Conservation (phyloP, 2,113 vertebrate species). For the Grus americana region DNA sequence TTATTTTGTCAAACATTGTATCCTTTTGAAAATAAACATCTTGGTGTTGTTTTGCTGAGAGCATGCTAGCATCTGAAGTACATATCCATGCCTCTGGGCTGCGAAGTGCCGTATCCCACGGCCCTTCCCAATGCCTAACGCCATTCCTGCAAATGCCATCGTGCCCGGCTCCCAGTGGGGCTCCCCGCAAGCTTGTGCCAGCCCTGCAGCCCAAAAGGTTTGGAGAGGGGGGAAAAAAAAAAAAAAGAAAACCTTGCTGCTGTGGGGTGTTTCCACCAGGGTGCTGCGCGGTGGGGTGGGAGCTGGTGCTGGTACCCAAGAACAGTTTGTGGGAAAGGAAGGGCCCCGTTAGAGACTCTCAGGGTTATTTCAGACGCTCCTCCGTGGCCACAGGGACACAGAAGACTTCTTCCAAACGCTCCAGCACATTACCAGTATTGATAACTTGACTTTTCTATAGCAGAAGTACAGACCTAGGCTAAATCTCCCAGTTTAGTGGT, state of each 20-base stretch:
- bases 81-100: neutral
- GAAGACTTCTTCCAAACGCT: neutral
- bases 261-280: neutral
- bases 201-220: neutral
- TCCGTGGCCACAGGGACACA: neutral
- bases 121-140: neutral
- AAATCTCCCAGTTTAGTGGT: neutral
- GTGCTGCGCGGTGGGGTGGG: rapidly evolving
- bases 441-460: neutral
- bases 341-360: rapidly evolving
- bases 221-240: neutral
- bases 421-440: neutral
- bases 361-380: neutral
- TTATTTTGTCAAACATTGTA: conserved; percentile 49
- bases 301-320: rapidly evolving
- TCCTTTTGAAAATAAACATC: conserved; percentile 65
- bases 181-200: rapidly evolving
- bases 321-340: neutral
- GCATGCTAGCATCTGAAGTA: neutral
- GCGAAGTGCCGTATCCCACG: neutral
- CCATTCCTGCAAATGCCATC: neutral
- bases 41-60: conserved; percentile 41
- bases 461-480: neutral
- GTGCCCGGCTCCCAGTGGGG: rapidly evolving
- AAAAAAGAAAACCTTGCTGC: too few relatives aligned